Evolutionary conservation across 2,888 invertebrate genomes (phyloP), one percentile per base, ranked within the genome.

Genomic region (Drosophila suboccidentalis): DNA sequence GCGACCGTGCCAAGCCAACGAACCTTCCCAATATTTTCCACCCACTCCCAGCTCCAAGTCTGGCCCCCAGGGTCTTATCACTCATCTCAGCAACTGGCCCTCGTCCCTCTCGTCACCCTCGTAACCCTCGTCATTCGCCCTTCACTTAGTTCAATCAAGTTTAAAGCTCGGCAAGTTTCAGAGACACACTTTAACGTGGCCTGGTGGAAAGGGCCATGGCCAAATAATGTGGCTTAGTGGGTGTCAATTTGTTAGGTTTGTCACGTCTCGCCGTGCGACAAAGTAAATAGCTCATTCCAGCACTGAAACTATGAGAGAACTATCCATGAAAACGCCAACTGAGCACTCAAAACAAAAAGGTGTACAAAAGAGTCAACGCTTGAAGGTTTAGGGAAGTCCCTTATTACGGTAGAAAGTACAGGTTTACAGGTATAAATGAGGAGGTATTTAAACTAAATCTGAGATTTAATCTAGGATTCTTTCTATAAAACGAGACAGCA

Each of bases 191-290:
- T 82, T 75, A 84, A 75, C 63, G 39, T 66, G 71, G 75, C 67
- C 39, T 38, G 44, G 10, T 43, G 64, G 71, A 58, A 63, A 44
- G 71, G 67, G 46, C 71, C 75, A 69, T 70, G 78, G 69, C 70
- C 71, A 60, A 78, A 75, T 72, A 78, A 81, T 75, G 82, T 75
- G 82, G 84, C 64, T 82, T 80, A 82, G 73, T 80, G 73, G 75
- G 84, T 82, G 82, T 68, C 75, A 78, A 78, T 82, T 75, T 71
- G 72, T 65, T 47, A 63, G 67, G 66, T 75, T 75, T 78, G 82
- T 82, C 82, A 82, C 84, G 82, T 82, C 69, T 46, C 60, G 54
- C 50, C 22, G 46, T 47, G 68, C 38, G 68, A 75, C 75, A 72
- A 72, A 75, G 78, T 75, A 78, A 78, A 78, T 78, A 78, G 64